Conservation (phyloP, 30 jellyfish, hydroid and myxozoan genomes). For the Hydra vulgaris region DNA sequence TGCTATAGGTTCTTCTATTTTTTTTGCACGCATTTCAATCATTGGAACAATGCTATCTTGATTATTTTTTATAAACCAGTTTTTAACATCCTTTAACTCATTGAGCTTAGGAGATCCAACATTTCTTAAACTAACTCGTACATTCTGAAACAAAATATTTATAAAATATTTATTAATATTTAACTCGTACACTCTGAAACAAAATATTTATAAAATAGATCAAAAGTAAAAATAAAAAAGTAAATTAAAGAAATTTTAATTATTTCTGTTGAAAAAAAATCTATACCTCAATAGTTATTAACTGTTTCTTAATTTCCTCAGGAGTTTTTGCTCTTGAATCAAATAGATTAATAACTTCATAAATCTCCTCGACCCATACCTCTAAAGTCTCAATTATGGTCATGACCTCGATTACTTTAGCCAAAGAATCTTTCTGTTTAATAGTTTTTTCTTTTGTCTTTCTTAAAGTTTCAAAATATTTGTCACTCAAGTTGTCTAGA, state of each 20-base stretch:
- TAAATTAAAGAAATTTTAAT: not conserved
- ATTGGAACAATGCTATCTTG: constrained; percentile 12
- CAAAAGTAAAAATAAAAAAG: not conserved
- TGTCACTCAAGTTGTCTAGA: constrained; percentile 78
- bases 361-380: constrained; percentile 53
- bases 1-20: constrained; percentile 42
- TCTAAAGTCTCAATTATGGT: constrained; percentile 62
- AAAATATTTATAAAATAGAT: not conserved
- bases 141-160: constrained; percentile 4
- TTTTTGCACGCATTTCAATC: constrained; percentile 39
- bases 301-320: constrained; percentile 42
- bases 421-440: constrained; percentile 42
- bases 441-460: constrained; percentile 56
- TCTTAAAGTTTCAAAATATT: constrained; percentile 56
- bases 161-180: too few relatives aligned
- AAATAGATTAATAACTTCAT: constrained; percentile 23
- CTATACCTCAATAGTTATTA: constrained; percentile 49
- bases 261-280: too few relatives aligned
- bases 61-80: constrained; percentile 23
- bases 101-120: constrained; percentile 19
- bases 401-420: constrained; percentile 45
- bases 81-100: constrained; percentile 19
- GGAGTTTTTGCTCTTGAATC: constrained; percentile 53
- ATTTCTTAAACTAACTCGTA: constrained; percentile 19
- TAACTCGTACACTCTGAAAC: constrained; percentile 21